Conservation (phyloP, 2,888 invertebrate species). For the Kryphioiulus occultus region DNA sequence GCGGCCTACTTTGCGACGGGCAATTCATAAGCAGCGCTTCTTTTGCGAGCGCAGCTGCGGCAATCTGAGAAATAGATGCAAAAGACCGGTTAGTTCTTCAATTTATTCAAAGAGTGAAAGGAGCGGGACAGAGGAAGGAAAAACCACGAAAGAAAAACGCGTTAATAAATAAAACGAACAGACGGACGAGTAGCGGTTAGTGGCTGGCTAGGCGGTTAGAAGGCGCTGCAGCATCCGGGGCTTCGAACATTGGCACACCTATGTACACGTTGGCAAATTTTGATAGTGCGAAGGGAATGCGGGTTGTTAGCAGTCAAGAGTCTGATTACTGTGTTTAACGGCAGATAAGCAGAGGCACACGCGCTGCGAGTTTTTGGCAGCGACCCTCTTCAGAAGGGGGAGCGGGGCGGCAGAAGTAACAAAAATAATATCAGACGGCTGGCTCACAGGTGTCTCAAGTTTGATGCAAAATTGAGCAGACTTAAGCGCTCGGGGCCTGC, state of each 20-base stretch:
- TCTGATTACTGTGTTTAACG: background rate
- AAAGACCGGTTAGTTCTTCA: background rate
- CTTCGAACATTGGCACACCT: conserved; percentile 6
- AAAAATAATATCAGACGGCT: background rate
- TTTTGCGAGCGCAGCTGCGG: conserved; percentile 18
- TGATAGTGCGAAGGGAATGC: background rate
- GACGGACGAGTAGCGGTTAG: conserved; percentile 11
- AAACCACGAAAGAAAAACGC: background rate
- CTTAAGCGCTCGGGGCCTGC: conserved; percentile 14
- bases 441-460: background rate
- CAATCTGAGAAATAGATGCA: conserved; percentile 32
- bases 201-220: background rate
- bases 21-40: background rate
- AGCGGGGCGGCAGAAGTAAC: background rate
- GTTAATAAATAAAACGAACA: background rate
- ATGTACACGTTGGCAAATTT: conserved; percentile 24
- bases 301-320: background rate
- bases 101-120: conserved; percentile 9
- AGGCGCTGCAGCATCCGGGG: background rate
- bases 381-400: background rate
- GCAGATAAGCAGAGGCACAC: conserved; percentile 9
- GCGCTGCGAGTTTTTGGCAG: background rate
- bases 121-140: background rate
- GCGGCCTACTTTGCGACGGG: background rate
- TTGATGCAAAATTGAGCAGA: conserved; percentile 40